These are phyloP conservation scores for Lasius platythorax DNA, from an alignment of 2,888 invertebrate genomes.

Conservation along the genomic window DNA sequence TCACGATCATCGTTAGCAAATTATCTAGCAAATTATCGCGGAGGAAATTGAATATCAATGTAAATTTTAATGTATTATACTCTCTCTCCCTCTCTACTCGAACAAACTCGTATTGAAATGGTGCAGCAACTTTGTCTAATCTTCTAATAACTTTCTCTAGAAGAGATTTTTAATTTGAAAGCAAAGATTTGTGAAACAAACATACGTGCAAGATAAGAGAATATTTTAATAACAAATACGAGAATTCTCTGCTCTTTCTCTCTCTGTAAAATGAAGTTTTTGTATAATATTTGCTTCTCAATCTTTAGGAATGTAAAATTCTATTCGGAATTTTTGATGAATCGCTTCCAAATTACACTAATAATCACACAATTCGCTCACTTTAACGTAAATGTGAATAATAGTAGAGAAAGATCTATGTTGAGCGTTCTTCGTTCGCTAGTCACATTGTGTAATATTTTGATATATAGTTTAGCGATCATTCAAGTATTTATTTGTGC, in stretches of 20 bases:
- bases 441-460: background rate
- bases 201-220: slow-evolving; percentile 50
- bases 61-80: slow-evolving; percentile 44
- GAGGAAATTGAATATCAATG: slow-evolving; percentile 26
- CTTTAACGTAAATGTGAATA: slow-evolving; percentile 56
- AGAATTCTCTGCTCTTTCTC: background rate
- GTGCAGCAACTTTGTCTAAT: slow-evolving; percentile 25
- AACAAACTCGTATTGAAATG: slow-evolving; percentile 11
- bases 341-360: slow-evolving; percentile 45
- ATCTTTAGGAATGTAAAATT: slow-evolving; percentile 26
- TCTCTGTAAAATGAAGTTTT: slow-evolving; percentile 46
- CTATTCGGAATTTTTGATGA: slow-evolving; percentile 53
- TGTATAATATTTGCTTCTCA: slow-evolving; percentile 39
- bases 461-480: background rate
- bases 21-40: background rate
- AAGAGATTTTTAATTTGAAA: slow-evolving; percentile 16
- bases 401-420: slow-evolving; percentile 53
- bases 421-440: background rate
- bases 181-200: slow-evolving; percentile 14
- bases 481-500: slow-evolving; percentile 28
- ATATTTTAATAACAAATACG: slow-evolving; percentile 68
- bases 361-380: slow-evolving; percentile 49
- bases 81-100: slow-evolving; percentile 11
- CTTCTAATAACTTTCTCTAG: slow-evolving; percentile 22
- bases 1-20: slow-evolving; percentile 18